phyloP scores from a whole-genome alignment of 2,888 invertebrate genomes.

The Chrysolina oricalcia region DNA sequence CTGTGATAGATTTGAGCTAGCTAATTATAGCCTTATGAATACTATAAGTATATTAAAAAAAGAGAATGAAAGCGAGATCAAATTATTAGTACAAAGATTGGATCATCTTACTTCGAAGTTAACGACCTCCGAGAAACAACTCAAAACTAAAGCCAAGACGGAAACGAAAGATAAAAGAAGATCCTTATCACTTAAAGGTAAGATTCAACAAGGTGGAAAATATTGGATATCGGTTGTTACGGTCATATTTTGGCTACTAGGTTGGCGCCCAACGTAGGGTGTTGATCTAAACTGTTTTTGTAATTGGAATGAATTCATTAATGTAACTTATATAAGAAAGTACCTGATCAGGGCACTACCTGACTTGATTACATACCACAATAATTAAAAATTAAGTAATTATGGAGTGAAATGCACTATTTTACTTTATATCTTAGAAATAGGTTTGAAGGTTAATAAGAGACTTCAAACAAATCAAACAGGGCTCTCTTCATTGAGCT shows the following conservation, averaged over 20 bases:
- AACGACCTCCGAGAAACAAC: slow-evolving; percentile 86
- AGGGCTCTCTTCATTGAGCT: no score
- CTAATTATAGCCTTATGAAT: slow-evolving; percentile 83
- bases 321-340: no score
- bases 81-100: slow-evolving; percentile 87
- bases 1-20: slow-evolving; percentile 86
- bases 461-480: no score
- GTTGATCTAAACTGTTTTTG: background rate
- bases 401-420: no score
- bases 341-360: no score
- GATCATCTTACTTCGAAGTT: slow-evolving; percentile 89
- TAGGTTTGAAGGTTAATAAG: no score
- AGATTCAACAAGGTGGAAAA: background rate
- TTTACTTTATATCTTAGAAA: no score
- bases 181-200: slow-evolving; percentile 86
- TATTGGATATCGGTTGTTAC: background rate
- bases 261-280: background rate
- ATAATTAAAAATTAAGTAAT: no score
- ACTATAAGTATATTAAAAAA: slow-evolving; percentile 80
- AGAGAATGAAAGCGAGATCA: slow-evolving; percentile 81
- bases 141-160: slow-evolving; percentile 85
- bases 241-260: background rate
- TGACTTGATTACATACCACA: no score
- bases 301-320: no score
- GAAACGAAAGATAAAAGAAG: slow-evolving; percentile 86